Percentiles rank a stretch among this genome's conserved stretches.
These are phyloP conservation scores for Palythoa grandis DNA, from an alignment of 92 coral and sea anemone genomes.

Conservation along the genomic window DNA sequence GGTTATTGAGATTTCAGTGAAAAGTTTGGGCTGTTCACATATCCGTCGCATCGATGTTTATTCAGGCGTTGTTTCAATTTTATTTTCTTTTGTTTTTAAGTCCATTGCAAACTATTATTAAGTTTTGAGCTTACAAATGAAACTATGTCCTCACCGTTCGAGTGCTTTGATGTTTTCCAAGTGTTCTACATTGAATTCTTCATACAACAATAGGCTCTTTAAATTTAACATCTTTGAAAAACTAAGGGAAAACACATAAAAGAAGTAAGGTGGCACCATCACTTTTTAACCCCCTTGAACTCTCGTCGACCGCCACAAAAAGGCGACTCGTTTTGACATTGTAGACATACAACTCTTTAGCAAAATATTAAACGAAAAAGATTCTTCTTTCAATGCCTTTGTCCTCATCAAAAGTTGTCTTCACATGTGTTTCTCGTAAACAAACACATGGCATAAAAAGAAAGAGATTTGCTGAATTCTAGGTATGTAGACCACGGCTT, in stretches of 20 bases:
- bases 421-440: slow-evolving; percentile 47
- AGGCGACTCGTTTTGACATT: background rate
- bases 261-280: background rate
- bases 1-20: background rate
- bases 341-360: background rate
- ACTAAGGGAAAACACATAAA: background rate
- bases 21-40: background rate
- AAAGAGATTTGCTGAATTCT: slow-evolving; percentile 38
- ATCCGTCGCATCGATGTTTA: slow-evolving; percentile 14
- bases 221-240: too few species aligned
- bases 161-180: background rate
- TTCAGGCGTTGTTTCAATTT: slow-evolving; percentile 22
- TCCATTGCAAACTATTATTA: slow-evolving; percentile 26
- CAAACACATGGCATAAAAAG: slow-evolving; percentile 44
- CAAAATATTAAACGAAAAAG: background rate
- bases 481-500: slow-evolving; percentile 14
- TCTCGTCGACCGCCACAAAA: background rate
- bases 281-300: too few species aligned
- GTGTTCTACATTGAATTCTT: background rate
- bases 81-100: slow-evolving; percentile 34
- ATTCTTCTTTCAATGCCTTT: slow-evolving; percentile 31
- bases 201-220: background rate
- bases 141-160: background rate
- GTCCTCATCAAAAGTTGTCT: slow-evolving; percentile 10
- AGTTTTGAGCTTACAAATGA: background rate